Conservation (phyloP, 2,797 vertebrate species). For the Esox masquinongy region DNA sequence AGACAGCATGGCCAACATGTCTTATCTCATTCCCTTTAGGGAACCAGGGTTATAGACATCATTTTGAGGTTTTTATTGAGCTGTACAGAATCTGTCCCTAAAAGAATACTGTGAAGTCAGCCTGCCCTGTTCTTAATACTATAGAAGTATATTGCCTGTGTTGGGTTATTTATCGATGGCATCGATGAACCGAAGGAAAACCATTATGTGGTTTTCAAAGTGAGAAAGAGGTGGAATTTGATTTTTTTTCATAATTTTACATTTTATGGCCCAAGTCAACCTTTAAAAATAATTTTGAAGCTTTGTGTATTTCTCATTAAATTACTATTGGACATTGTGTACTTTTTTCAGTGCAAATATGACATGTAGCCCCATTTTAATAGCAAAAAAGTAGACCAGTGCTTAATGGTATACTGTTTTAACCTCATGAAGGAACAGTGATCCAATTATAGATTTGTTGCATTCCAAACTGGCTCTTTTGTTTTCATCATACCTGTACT, state of each 20-base stretch:
- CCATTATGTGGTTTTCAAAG: not conserved
- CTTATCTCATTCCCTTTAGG: too few species aligned
- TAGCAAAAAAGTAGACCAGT: not conserved
- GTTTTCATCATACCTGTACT: not conserved
- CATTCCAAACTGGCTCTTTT: not conserved
- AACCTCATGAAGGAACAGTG: not conserved
- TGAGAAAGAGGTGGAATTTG: not conserved
- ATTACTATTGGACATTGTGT: slow-evolving; percentile 6
- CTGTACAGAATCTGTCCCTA: too few species aligned
- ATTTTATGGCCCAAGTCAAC: not conserved
- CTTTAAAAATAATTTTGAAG: not conserved
- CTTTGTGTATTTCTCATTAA: not conserved
- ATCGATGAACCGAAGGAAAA: too few species aligned
- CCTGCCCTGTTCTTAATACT: too few species aligned
- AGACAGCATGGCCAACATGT: too few species aligned
- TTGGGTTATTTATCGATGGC: too few species aligned
- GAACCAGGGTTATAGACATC: too few species aligned
- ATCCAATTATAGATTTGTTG: not conserved
- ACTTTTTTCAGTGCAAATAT: slow-evolving; percentile 35
- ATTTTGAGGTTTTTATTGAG: too few species aligned
- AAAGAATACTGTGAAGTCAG: too few species aligned
- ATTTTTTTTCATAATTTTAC: not conserved
- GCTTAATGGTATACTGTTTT: not conserved
- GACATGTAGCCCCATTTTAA: slow-evolving; percentile 7
- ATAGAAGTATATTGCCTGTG: too few species aligned